phyloP scores from a whole-genome alignment of 2,888 invertebrate genomes.

The Drosophila recens region DNA sequence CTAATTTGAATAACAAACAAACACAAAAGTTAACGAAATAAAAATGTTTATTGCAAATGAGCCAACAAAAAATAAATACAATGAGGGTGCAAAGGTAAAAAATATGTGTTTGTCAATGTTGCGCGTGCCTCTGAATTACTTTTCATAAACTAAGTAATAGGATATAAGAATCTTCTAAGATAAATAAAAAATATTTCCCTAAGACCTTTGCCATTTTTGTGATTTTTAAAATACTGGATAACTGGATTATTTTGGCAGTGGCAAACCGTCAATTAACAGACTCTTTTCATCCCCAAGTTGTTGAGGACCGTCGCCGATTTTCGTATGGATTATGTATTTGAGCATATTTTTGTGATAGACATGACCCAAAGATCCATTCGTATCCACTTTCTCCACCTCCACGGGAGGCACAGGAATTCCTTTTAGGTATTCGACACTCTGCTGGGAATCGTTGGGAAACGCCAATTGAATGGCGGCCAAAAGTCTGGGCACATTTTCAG shows the following conservation, averaged over 20 bases:
- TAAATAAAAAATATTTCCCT: constrained; percentile 5
- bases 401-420: constrained; percentile 86
- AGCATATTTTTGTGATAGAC: constrained; percentile 86
- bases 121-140: background rate
- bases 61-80: constrained; percentile 82
- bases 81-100: constrained; percentile 9
- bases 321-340: constrained; percentile 93
- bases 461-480: constrained; percentile 89
- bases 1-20: constrained; percentile 40
- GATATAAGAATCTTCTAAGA: background rate
- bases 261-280: constrained; percentile 85
- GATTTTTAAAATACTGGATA: background rate
- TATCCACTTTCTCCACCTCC: constrained; percentile 24
- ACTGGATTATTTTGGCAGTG: constrained; percentile 45
- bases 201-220: constrained; percentile 13
- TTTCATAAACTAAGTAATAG: background rate
- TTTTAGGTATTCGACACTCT: constrained; percentile 86
- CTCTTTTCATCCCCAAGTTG: constrained; percentile 83
- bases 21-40: constrained; percentile 16
- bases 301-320: constrained; percentile 92
- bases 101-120: background rate
- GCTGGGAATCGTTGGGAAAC: constrained; percentile 88
- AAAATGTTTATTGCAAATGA: constrained; percentile 35
- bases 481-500: constrained; percentile 90
- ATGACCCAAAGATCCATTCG: constrained; percentile 42